These are phyloP conservation scores for Pontoporia blainvillei DNA, from an alignment of 2,113 vertebrate species.

Conservation along the genomic window DNA sequence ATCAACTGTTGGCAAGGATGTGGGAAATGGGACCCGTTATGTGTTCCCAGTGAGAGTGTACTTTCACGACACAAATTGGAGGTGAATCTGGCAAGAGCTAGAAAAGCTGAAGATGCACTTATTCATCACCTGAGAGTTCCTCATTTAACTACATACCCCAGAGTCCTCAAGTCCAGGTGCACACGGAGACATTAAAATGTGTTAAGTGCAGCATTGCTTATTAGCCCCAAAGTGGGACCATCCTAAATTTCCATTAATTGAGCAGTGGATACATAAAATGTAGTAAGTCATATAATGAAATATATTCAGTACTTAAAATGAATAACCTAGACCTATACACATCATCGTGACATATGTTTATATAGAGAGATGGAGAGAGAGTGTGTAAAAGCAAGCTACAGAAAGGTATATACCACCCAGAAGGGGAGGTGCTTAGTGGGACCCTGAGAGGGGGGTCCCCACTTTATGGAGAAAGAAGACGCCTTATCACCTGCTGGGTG, in stretches of 20 bases:
- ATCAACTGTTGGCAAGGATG: background rate
- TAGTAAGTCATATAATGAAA: background rate
- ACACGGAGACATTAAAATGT: background rate
- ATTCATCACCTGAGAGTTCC: background rate
- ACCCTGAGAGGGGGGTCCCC: background rate
- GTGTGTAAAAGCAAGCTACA: background rate
- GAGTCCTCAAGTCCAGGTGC: background rate
- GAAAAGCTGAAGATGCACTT: background rate
- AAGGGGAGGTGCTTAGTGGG: background rate
- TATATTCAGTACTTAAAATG: background rate
- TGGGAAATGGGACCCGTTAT: background rate
- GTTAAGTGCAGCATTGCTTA: background rate
- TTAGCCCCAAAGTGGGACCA: background rate
- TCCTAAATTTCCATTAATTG: background rate
- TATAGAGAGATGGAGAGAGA: background rate
- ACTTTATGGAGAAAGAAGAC: background rate
- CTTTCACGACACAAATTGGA: background rate
- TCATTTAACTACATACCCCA: background rate
- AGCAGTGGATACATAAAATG: background rate
- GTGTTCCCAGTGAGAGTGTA: background rate
- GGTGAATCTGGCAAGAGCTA: background rate
- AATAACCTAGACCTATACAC: background rate
- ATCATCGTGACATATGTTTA: background rate
- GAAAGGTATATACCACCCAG: background rate
- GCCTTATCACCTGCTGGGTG: background rate